A percentile compares a stretch with the other conserved stretches of the same genome.
These are phyloP conservation scores for Geodia barretti DNA, from an alignment of 37 sponge, comb jelly and placozoan species.

Conservation along the genomic window DNA sequence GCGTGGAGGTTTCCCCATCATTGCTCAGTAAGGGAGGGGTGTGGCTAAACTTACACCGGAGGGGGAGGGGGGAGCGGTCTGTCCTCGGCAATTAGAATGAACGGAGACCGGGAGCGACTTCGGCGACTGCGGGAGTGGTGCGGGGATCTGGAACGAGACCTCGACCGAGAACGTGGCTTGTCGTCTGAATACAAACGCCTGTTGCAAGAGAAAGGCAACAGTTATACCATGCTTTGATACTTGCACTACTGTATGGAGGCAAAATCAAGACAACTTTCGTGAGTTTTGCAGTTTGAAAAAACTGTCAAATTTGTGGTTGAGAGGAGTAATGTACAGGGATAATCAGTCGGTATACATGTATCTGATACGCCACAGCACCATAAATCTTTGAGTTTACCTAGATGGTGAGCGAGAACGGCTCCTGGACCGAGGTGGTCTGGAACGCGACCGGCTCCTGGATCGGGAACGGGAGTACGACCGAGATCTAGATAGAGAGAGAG, in stretches of 20 bases:
- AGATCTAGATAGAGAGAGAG: conserved; percentile 9
- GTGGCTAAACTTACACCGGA: neutral
- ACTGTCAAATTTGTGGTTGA: neutral
- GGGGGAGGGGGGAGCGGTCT: conserved; percentile 14
- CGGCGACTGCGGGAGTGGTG: conserved; percentile 44
- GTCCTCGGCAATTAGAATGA: conserved; percentile 42
- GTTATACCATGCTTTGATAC: too few relatives aligned
- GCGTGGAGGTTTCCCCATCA: too few relatives aligned
- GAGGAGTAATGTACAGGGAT: too few relatives aligned
- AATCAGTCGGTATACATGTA: too few relatives aligned
- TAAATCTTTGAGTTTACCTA: neutral
- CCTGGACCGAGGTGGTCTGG: conserved; percentile 19
- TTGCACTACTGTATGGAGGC: too few relatives aligned
- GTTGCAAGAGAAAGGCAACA: too few relatives aligned
- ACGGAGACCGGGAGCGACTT: conserved; percentile 60
- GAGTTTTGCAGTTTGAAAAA: neutral
- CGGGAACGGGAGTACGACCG: conserved; percentile 45
- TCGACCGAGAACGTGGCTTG: conserved; percentile 46
- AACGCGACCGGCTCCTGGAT: conserved; percentile 42
- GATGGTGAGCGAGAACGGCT: conserved; percentile 20
- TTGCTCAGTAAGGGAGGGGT: too few relatives aligned
- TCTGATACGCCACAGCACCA: too few relatives aligned
- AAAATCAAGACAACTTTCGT: neutral
- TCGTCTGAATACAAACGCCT: too few relatives aligned
- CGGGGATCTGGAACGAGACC: conserved; percentile 57